Base-by-base conservation (phyloP, 92 coral and sea anemone species). In the Heteractis magnifica region DNA sequence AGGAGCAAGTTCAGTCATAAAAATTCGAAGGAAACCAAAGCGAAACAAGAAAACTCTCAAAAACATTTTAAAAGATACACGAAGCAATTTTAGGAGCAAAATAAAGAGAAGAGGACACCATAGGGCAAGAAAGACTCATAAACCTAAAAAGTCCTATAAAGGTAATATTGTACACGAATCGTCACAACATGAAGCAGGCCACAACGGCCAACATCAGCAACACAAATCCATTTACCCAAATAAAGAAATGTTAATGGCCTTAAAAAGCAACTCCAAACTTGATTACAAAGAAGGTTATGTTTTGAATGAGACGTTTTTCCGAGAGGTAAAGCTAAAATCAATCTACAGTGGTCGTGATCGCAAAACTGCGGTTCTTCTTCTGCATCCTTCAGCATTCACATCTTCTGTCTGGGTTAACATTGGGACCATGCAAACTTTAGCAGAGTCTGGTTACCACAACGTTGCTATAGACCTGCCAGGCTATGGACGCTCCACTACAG, bases 381-480 rank as follows among this genome's bases (percentile, higher is more conserved):
- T 95, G 3, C 98, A 95, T 65, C 91, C 89, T 11, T 68, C 86
- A 4, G 72, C 71, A 10, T 86, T 87, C n/a, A 78, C 90, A 15
- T 95, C 98, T 0, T 68, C 79, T 10, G 84, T 86, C 8, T 95
- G 98, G 98, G 56, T 95, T 26, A 90, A 90, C n/a, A 88, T 94
- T 10, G 98, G 98, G 6, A 94, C 98, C 6, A 72, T 95, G 80
- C 80, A 94, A 19, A 71, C 75, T 12, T 59, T 95, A 41, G 92
- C 91, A 4, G 88, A 76, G 16, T 76, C 86, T 6, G 98, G 98
- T 0, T 90, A 87, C 78, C 92, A 88, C 10, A 91, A 87, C n/a
- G 41, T 94, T 15, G 98, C 98, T n/a, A 51, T 95, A 4, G 98
- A 95, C 71, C 79, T 95, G 23, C 98, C 98, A 16, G 98, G 98